Base-by-base conservation (phyloP, 2,888 invertebrate species). In the Synanthedon myopaeformis region DNA sequence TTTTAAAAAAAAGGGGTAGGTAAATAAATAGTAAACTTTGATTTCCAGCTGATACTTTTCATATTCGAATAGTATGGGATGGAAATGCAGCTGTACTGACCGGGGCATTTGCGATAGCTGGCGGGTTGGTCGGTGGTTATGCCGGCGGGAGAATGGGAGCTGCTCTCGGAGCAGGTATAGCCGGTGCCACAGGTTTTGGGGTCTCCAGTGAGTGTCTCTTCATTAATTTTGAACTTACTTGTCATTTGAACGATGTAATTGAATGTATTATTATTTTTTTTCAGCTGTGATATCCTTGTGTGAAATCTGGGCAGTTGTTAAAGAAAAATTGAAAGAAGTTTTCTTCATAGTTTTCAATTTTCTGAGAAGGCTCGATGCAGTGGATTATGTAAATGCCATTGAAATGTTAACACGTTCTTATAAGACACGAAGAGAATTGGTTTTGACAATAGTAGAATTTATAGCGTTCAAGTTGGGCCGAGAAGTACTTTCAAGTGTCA, bases 61-160 rank as follows among this genome's bases (percentile, higher is more conserved):
- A 82, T 3, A 80, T 86, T 55, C 67, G 76, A 35, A 70, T 86
- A 55, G 59, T 71, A 53, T 84, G 82, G 83, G 67, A 82, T 53
- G 28, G 57, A 0, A 72, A 79, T 4, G 72, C 74, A 0, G 78
- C 76, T 0, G 17, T 81, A 0, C 52, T 79, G 49, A 70, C 79
- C 0, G 72, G 79, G 0, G 72, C 64, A 0, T 61, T 76, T 55
- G 77, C 80, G 0, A 42, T 83, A 1, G 76, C 76, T 0, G 86
- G 85, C 0, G 81, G 77, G 0, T 12, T 81, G 1, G 28, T 83
- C 0, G 86, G 86, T 0, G 80, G 79, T 0, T 76, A 73, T 17
- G 67, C 74, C 0, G 82, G 83, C 0, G 84, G 85, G 0, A 58
- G 75, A 49, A 2, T 82, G 4, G 81, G 82, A 0, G 84, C 82